phyloP scores from a whole-genome alignment of 2,113 vertebrate genomes.

The Coptodon bakossiorum region DNA sequence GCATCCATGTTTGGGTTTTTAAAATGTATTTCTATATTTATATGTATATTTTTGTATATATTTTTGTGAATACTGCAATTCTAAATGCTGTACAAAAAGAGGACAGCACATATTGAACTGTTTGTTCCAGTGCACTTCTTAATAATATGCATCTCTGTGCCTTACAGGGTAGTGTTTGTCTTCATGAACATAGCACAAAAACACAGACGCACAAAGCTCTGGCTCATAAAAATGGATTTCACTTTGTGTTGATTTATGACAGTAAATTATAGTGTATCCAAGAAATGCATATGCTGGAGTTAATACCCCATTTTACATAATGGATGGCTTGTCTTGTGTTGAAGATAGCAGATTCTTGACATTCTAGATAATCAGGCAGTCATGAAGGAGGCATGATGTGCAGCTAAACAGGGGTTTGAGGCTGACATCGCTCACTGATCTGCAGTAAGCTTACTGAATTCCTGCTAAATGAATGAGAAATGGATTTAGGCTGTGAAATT shows the following conservation, averaged over 20 bases:
- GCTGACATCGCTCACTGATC: slow-evolving; percentile 13
- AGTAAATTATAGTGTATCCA: slow-evolving; percentile 21
- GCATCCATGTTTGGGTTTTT: not conserved
- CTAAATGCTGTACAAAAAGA: not conserved
- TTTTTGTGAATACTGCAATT: not conserved
- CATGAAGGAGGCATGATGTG: not conserved
- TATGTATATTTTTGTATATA: not conserved
- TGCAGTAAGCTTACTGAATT: not conserved
- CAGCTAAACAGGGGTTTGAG: not conserved
- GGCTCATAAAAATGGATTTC: slow-evolving; percentile 21
- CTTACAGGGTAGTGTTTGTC: slow-evolving; percentile 17
- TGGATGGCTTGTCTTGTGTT: slow-evolving; percentile 31
- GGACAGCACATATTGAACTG: not conserved
- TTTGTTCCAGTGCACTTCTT: not conserved
- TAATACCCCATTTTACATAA: slow-evolving; percentile 34
- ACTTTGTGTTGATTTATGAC: slow-evolving; percentile 31
- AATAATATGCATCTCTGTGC: not conserved
- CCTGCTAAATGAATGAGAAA: not conserved
- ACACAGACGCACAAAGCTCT: slow-evolving; percentile 11
- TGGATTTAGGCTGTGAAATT: slow-evolving; percentile 1
- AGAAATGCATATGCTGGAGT: slow-evolving; percentile 16
- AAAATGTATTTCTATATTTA: not conserved
- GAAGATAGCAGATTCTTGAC: slow-evolving; percentile 36
- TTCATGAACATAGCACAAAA: not conserved
- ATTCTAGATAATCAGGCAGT: slow-evolving; percentile 31